Evolutionary conservation across 2,888 invertebrate genomes (phyloP).

Genomic region (Metacarcinus magister): DNA sequence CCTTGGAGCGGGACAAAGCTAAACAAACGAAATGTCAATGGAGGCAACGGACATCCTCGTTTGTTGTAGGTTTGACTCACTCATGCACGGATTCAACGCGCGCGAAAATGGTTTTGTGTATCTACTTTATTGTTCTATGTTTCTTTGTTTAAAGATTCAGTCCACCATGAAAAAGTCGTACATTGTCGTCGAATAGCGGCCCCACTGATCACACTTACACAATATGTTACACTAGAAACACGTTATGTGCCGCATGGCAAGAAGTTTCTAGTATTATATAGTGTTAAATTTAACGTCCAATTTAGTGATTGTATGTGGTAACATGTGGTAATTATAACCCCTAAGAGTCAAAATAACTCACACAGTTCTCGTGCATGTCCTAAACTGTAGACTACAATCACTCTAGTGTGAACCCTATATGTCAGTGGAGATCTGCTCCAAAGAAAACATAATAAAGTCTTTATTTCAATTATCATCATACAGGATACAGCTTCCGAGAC

Average conservation of each 20-base stretch:
- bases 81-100: neutral
- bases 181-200: neutral
- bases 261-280: neutral
- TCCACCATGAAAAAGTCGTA: neutral
- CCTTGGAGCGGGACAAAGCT: neutral
- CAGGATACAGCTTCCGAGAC: neutral
- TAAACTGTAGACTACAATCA: neutral
- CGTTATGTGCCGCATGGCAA: neutral
- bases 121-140: neutral
- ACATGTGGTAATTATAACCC: neutral
- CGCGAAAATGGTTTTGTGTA: neutral
- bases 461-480: neutral
- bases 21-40: neutral
- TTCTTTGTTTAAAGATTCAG: neutral
- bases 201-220: neutral
- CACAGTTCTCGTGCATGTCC: neutral
- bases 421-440: neutral
- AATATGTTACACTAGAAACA: neutral
- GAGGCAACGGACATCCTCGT: neutral
- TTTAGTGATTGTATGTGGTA: neutral
- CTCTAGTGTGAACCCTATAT: too few relatives aligned
- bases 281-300: neutral
- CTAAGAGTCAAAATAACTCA: neutral
- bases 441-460: neutral
- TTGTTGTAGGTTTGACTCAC: neutral